Evolutionary conservation across 1,140 invertebrate genomes (phyloP).

Genomic region (Drosophila nebulosa): DNA sequence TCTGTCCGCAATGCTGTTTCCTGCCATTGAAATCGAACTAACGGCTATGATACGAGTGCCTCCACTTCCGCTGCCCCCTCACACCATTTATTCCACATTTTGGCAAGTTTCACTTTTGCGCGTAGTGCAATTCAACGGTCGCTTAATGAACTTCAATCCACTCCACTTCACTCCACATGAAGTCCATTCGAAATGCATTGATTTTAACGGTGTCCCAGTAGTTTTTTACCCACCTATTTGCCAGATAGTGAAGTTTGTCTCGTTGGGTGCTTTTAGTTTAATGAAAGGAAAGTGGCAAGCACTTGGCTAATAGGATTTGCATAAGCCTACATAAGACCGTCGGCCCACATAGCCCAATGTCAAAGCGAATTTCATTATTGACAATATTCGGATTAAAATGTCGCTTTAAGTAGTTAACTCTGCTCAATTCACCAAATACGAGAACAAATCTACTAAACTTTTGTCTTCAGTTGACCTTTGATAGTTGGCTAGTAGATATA

Average conservation of each 20-base stretch:
- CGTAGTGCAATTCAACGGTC: slow-evolving; percentile 36
- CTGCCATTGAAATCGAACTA: slow-evolving; percentile 35
- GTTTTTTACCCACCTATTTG: not conserved
- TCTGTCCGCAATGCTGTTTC: not conserved
- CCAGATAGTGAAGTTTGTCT: not conserved
- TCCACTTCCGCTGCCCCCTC: slow-evolving; percentile 7
- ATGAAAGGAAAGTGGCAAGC: slow-evolving; percentile 41
- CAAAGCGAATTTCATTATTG: not conserved
- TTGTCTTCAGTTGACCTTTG: not conserved
- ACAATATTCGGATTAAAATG: not conserved
- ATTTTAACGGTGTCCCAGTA: slow-evolving; percentile 35
- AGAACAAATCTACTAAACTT: not conserved
- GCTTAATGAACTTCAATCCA: slow-evolving; percentile 58
- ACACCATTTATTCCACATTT: slow-evolving; percentile 1
- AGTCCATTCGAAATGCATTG: slow-evolving; percentile 65
- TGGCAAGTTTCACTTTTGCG: slow-evolving; percentile 60
- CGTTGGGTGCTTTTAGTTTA: slow-evolving; percentile 34
- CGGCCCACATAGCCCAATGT: not conserved
- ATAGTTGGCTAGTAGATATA: not conserved
- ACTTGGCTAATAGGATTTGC: slow-evolving; percentile 21
- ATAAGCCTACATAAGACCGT: slow-evolving; percentile 16
- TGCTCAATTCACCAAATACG: not conserved
- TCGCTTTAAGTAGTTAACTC: not conserved
- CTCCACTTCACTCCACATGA: not conserved
- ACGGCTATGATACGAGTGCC: slow-evolving; percentile 4